Base-by-base conservation (phyloP, 2,797 vertebrate genomes). In the Sebastes cheni region DNA sequence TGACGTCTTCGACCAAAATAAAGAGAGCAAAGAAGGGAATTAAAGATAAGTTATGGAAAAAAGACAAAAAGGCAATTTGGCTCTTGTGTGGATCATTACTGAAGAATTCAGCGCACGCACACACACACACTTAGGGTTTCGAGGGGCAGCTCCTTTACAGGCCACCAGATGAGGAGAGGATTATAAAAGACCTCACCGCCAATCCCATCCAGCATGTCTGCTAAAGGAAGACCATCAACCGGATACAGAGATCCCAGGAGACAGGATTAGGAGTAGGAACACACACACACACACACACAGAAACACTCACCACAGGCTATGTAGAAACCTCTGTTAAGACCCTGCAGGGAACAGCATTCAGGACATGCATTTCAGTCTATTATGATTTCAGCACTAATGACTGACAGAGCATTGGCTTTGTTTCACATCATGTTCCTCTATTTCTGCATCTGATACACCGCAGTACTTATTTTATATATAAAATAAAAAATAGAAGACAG, bases 121-220 rank as follows among this genome's bases (percentile, higher is more conserved):
- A 27, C 12, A 60, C 18, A 58, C 52, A 64, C 65, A 67, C 7
- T 82, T 36, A 32, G n/a, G 64, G 74, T 85, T 91, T 85, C n/a
- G 3, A 77, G 84, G 75, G 56, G 80, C 72, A 79, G 72, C 83
- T 90, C 83, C 66, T 83, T 89, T 87, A 83, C 83, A 82, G 83
- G 76, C 86, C 85, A 90, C 86, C 80, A 88, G 83, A 91, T 87
- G 83, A 92, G 84, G 62, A 75, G 80, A 81, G 82, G 80, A 92
- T 84, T 90, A 91, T 67, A 78, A 79, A 79, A 42, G 81, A 81
- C 58, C 52, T 81, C 65, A 85, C 68, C 71, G 62, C 81, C 79
- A 86, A 87, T 88, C 82, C 80, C 75, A 77, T 88, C 74, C 84
- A 84, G 81, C 75, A 84, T 88, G 83, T 88, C 86, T 76, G 83